Evolutionary conservation across 2,797 vertebrate species (phyloP).

Genomic region (Adrianichthys oophorus): DNA sequence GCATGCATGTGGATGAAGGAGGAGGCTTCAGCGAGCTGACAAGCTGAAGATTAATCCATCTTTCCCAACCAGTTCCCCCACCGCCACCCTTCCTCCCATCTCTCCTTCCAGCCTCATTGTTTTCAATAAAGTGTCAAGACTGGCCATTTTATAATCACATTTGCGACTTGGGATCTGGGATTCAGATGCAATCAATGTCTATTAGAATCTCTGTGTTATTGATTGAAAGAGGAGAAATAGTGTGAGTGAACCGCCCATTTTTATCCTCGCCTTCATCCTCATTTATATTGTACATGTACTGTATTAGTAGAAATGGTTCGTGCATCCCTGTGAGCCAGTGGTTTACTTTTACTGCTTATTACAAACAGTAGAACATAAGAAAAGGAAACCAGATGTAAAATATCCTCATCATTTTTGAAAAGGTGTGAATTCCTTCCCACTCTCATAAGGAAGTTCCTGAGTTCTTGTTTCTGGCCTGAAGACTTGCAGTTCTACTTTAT

Average conservation of each 20-base stretch:
- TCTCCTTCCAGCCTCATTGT: slow-evolving; percentile 76
- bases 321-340: slow-evolving; percentile 19
- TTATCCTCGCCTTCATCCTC: slow-evolving; percentile 31
- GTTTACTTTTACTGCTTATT: not conserved
- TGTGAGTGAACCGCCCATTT: slow-evolving; percentile 64
- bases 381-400: not conserved
- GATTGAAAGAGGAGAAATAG: slow-evolving; percentile 80
- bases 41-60: slow-evolving; percentile 70
- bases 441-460: too few species aligned
- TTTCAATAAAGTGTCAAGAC: slow-evolving; percentile 84
- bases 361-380: not conserved
- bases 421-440: too few species aligned
- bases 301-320: slow-evolving; percentile 11
- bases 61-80: slow-evolving; percentile 56
- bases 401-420: too few species aligned
- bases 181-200: slow-evolving; percentile 84
- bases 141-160: slow-evolving; percentile 82
- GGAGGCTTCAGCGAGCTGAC: slow-evolving; percentile 55
- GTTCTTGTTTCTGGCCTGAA: too few species aligned
- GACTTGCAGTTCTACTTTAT: too few species aligned
- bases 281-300: slow-evolving; percentile 36
- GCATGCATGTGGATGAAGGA: slow-evolving; percentile 43
- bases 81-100: slow-evolving; percentile 53
- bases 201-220: slow-evolving; percentile 80
- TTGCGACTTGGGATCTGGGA: slow-evolving; percentile 79